Base-by-base conservation (phyloP, 2,113 vertebrate species). In the Hucho hucho region DNA sequence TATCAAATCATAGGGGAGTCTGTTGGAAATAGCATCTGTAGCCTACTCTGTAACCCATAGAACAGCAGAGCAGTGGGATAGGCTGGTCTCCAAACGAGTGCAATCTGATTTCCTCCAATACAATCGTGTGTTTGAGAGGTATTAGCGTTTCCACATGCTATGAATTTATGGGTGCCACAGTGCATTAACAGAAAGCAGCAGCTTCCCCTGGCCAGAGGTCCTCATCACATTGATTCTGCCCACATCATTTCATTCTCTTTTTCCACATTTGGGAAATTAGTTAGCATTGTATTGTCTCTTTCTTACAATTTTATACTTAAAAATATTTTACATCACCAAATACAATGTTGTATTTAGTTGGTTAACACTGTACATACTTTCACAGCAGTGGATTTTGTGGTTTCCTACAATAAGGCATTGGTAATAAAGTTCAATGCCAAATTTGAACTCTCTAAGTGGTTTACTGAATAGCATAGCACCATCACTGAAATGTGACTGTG, bases 111-210 rank as follows among this genome's bases (percentile, higher is more conserved):
- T 75, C 2, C 61, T 63, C 63, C 64, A 66, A 66, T 72, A 28
- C 77, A 66, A 32, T 25, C 22, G 22, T 69, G 56, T 56, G 81
- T 82, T 85, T 80, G 81, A 76, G 37, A 26, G 61, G 79, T 85
- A 77, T 83, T 75, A 80, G 68, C 79, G 77, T 87, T 88, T 90
- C 83, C 79, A 86, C 79, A 84, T 74, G 69, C 79, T 86, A 89
- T 89, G 76, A 86, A 90, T 90, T 90, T 85, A 87, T 89, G 49
- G 89, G 88, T 88, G 87, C 81, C 53, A 74, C 76, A 81, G 75
- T 78, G 78, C 84, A 89, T 86, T 86, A 80, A 79, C 80, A 82
- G 49, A 61, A 63, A 80, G 76, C 82, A 80, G 76, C 81, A 37
- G 13, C 29, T 9, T 67, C 79, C 80, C 79, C 67, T 2, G 20